Evolutionary conservation across 2,113 vertebrate genomes (phyloP), one percentile per base, ranked within the genome.

Genomic region (Cygnus buccinator): DNA sequence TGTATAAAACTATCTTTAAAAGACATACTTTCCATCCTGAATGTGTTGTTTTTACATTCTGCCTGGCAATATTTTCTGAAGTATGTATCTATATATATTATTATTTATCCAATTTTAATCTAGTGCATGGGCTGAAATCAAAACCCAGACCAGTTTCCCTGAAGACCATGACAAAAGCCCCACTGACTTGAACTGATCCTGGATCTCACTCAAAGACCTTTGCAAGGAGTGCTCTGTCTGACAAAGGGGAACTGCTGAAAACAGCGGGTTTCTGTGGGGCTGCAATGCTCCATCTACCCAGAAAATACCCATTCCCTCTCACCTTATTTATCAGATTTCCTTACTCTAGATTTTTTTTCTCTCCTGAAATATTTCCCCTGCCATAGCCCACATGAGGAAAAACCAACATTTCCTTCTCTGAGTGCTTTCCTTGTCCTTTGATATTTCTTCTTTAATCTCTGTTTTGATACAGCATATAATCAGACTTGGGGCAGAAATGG

Each of bases 381-480:
- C 58, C 31, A 58, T 89, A 93, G 23, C 18, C 39, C 66, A 87
- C 28, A 48, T 35, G 44, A 94, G 58, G 23, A 87, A 96, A 96
- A 72, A 96, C 55, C 41, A 92, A 1, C 65, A 71, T 76, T 88
- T 95, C 74, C 8, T 63, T 33, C 70, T 85, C 62, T 79, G 74
- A 88, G 72, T 82, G 52, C 37, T 84, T 52, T 46, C 62, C 52
- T 89, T 93, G 85, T 91, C 74, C 67, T 96, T 96, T 84, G 48
- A 87, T 94, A 93, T 63, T 94, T 85, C 76, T 96, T 92, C 76
- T 91, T 95, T 95, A 95, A 94, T 94, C 78, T 79, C 22, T 18
- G 87, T 81, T 95, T 95, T 68, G 18, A 44, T 93, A 89, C 35
- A 85, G 10, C 23, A 35, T 44, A 77, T 37, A 23, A 91, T 26